These are phyloP conservation scores for Bettongia penicillata DNA, from an alignment of 2,113 vertebrate genomes.

Conservation along the genomic window DNA sequence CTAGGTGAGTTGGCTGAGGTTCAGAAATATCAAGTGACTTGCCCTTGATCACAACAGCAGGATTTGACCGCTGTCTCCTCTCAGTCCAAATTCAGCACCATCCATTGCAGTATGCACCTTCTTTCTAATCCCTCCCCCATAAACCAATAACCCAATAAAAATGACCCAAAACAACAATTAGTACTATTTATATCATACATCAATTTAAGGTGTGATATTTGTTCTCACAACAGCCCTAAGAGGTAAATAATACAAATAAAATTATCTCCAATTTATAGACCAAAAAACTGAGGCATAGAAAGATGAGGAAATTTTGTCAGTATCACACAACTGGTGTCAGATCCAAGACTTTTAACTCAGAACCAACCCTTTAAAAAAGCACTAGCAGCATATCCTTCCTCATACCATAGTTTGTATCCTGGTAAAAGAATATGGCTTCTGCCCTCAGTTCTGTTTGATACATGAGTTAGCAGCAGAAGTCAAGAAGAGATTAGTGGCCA, in stretches of 20 bases:
- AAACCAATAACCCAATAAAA: not conserved
- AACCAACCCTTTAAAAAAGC: not conserved
- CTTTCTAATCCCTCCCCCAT: not conserved
- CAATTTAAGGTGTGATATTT: not conserved
- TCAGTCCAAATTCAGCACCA: not conserved
- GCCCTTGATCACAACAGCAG: not conserved
- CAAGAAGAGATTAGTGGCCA: not conserved
- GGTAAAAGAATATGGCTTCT: not conserved
- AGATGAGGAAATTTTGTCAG: not conserved
- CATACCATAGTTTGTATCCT: not conserved
- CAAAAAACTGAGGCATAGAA: not conserved
- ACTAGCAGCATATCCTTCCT: not conserved
- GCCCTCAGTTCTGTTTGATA: not conserved
- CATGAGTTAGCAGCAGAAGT: not conserved
- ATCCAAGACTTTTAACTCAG: not conserved
- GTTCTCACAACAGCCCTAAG: not conserved
- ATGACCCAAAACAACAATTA: not conserved
- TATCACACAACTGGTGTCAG: not conserved
- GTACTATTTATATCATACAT: not conserved
- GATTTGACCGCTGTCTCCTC: not conserved
- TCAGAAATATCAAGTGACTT: not conserved
- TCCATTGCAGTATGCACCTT: not conserved
- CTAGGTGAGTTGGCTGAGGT: not conserved
- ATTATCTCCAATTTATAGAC: not conserved
- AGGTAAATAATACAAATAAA: not conserved